Evolutionary conservation across 2,113 vertebrate species (phyloP), one percentile per base, ranked within the genome.

Genomic region (Chaetodon trifascialis): DNA sequence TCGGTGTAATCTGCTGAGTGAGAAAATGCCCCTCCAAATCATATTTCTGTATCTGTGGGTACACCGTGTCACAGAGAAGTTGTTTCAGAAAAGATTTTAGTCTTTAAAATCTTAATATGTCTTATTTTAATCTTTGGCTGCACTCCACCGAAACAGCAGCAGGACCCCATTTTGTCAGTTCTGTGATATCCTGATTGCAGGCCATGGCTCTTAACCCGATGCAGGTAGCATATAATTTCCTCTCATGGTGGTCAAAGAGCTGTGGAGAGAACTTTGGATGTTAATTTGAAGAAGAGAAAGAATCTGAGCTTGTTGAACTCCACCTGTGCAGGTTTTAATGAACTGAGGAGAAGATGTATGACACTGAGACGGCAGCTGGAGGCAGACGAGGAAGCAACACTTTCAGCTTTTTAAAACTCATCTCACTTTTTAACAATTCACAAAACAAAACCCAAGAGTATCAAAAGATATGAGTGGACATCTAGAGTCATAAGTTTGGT

Each of bases 241-340:
- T 63, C 55, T 79, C 6, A 79, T 72, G 12, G 44, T 42, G 30
- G 64, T 44, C 47, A 49, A 66, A 79, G 19, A 82, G 16, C 74
- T 59, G 52, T 76, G 55, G 30, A 46, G 42, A 67, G 62, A 70
- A 54, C 72, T 66, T 21, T 7, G 34, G 65, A 58, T 55, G 46
- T 75, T 80, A 73, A 80, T 76, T 73, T 19, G 62, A 73, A 51
- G 72, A 77, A 52, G 25, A n/a, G 63, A 70, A 74, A 21, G 55
- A 74, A 77, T 76, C 17, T 73, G 73, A 67, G 76, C 71, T 38
- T 42, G 40, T 67, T 75, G 38, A 76, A 49, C 47, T 56, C 44
- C 56, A 64, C 76, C 23, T 17, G 73, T 40, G 60, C 25, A 76
- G 60, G 23, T 80, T 83, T 63, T 66, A 65, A 80, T 68, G 62